Conservation (phyloP, 2,113 vertebrate genomes). For the Paramisgurnus dabryanus region DNA sequence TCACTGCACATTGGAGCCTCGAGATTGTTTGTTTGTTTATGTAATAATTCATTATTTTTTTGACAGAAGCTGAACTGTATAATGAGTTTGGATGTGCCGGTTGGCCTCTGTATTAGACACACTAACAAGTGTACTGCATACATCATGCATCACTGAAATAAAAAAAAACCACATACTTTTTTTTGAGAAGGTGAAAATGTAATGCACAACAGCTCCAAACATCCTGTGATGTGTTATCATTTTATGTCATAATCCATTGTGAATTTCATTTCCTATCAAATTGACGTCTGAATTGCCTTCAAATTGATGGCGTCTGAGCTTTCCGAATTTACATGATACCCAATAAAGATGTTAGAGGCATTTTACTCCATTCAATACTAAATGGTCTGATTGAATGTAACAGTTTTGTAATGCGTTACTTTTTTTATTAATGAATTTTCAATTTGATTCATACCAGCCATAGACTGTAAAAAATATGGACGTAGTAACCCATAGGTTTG, state of each 20-base stretch:
- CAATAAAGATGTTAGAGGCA: background rate
- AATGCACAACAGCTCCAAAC: slow-evolving; percentile 2
- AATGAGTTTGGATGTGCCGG: background rate
- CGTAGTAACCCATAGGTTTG: background rate
- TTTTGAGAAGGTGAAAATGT: slow-evolving; percentile 18
- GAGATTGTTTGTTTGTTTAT: slow-evolving; percentile 13
- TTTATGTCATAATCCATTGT: slow-evolving; percentile 40
- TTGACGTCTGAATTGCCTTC: slow-evolving; percentile 19
- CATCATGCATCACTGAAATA: slow-evolving; percentile 3
- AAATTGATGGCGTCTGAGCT: slow-evolving; percentile 14
- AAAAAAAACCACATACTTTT: background rate
- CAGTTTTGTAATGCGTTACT: background rate
- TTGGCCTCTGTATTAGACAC: background rate
- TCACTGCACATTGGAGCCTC: background rate
- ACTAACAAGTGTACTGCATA: slow-evolving; percentile 6
- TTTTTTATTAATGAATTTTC: slow-evolving; percentile 12
- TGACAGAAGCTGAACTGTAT: background rate
- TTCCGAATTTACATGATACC: background rate
- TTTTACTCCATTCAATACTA: background rate
- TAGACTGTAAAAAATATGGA: too few species aligned
- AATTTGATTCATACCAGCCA: background rate
- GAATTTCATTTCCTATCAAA: slow-evolving; percentile 45
- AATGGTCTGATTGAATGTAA: slow-evolving; percentile 12
- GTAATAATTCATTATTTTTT: slow-evolving; percentile 5
- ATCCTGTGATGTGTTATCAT: slow-evolving; percentile 44